Base-by-base conservation (phyloP, 2,888 invertebrate species). In the Acrobasis repandana region DNA sequence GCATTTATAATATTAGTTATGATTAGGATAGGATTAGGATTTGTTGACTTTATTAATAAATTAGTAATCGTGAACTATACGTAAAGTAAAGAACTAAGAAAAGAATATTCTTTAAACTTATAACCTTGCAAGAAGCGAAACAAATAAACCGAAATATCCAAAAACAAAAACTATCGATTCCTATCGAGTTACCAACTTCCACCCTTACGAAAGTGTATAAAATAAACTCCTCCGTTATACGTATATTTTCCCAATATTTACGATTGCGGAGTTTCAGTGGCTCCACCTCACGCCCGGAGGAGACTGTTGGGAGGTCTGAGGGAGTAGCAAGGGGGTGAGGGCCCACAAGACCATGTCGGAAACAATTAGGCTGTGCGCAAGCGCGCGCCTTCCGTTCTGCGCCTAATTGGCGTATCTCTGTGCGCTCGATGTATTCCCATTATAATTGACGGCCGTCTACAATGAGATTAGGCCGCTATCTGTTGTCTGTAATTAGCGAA, bases 341-440 rank as follows among this genome's bases (percentile, higher is more conserved):
- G 54, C 20, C 52, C 52, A 71, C 70, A 76, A 77, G 79, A 73
- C 75, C 71, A 71, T 65, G 78, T 77, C 82, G 83, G 90, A 90
- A 88, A 77, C 88, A 90, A 90, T 90, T 90, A 90, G 82, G 78
- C 77, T 69, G 78, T 74, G 88, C 90, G 90, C 90, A 89, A 80
- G 88, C 90, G 90, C 88, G 74, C 76, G 71, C 82, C 81, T 86
- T 88, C 88, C 88, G 82, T 74, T 70, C 71, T 66, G 62, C 67
- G 61, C 69, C 79, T 89, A 90, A 90, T 90, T 89, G 90, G 82
- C 87, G 88, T 88, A 90, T 90, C 89, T 84, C 76, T 80, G 79
- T 77, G 77, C 77, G 80, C 76, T 83, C 82, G 80, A 75, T 85
- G 82, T 86, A 81, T 82, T 76, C 74, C 80, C 67, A 76, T 85